A percentile compares a stretch with the other conserved stretches of the same genome.
phyloP scores from a whole-genome alignment of 2,113 vertebrate genomes.

The Rhegmatorhina hoffmannsi region DNA sequence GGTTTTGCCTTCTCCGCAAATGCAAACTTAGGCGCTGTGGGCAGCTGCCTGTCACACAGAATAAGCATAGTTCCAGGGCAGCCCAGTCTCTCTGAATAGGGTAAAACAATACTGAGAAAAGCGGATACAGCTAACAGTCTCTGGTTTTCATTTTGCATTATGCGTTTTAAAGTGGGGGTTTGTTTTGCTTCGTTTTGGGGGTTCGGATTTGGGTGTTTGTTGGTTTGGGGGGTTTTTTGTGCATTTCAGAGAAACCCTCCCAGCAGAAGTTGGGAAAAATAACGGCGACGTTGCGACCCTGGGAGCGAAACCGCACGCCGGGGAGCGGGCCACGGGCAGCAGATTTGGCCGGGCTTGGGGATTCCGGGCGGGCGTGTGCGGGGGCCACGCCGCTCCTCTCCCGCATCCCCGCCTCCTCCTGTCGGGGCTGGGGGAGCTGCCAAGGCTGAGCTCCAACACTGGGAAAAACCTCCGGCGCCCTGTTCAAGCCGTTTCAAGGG shows the following conservation, averaged over 20 bases:
- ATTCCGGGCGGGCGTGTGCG: rapidly evolving
- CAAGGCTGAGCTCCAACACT: not conserved
- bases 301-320: rapidly evolving
- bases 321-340: rapidly evolving
- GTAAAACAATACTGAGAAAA: not conserved
- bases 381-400: not conserved
- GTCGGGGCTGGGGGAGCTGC: not conserved
- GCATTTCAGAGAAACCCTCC: not conserved
- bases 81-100: not conserved
- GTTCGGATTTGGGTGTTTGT: not conserved
- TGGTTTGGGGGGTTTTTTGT: no score
- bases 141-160: not conserved
- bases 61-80: not conserved
- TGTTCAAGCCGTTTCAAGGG: not conserved
- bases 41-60: not conserved
- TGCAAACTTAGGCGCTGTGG: not conserved
- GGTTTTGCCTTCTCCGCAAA: rapidly evolving
- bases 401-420: no score
- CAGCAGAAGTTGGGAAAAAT: not conserved
- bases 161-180: not conserved
- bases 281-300: rapidly evolving
- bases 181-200: not conserved
- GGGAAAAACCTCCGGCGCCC: not conserved
- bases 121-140: rapidly evolving
- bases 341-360: no score